Conservation (phyloP, 2,888 invertebrate species). For the Caenorhabditis japonica region DNA sequence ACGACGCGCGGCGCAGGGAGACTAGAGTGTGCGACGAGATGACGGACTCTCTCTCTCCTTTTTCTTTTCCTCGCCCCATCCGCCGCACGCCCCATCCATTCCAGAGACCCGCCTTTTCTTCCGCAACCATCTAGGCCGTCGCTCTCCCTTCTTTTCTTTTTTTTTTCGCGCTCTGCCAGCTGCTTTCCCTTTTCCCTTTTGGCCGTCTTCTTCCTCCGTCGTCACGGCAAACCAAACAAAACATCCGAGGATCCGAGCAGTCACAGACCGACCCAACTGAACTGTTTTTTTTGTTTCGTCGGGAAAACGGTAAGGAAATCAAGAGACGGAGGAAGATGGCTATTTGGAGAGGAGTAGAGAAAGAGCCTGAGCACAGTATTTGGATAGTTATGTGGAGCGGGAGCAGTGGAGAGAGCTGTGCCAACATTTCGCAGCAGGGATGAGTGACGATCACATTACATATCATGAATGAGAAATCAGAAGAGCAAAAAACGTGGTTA, state of each 20-base stretch:
- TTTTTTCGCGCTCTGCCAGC: constrained; percentile 19
- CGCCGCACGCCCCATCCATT: constrained; percentile 42
- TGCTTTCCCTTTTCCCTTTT: constrained; percentile 5
- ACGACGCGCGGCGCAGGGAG: constrained; percentile 23
- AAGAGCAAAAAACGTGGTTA: not conserved
- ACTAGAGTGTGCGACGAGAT: constrained; percentile 31
- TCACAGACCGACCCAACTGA: constrained; percentile 3
- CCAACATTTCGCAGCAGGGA: constrained; percentile 24
- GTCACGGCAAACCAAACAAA: constrained; percentile 20
- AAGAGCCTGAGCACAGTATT: constrained; percentile 42
- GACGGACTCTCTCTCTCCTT: constrained; percentile 28
- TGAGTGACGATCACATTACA: constrained; percentile 45
- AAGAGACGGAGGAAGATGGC: not conserved
- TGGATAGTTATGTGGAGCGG: constrained; percentile 38
- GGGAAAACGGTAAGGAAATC: constrained; percentile 7
- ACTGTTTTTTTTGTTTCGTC: constrained; percentile 32
- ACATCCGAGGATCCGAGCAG: constrained; percentile 23
- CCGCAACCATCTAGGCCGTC: constrained; percentile 12
- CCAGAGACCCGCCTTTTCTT: constrained; percentile 21
- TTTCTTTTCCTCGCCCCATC: constrained; percentile 15
- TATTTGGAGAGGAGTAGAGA: not conserved
- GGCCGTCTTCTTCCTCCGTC: constrained; percentile 5
- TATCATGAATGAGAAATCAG: constrained; percentile 20
- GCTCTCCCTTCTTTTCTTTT: constrained; percentile 3
- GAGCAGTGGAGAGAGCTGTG: constrained; percentile 43